A percentile compares a stretch with the other conserved stretches of the same genome.
Conservation (phyloP, 2,797 vertebrate genomes). For the Tympanoctomys barrerae region DNA sequence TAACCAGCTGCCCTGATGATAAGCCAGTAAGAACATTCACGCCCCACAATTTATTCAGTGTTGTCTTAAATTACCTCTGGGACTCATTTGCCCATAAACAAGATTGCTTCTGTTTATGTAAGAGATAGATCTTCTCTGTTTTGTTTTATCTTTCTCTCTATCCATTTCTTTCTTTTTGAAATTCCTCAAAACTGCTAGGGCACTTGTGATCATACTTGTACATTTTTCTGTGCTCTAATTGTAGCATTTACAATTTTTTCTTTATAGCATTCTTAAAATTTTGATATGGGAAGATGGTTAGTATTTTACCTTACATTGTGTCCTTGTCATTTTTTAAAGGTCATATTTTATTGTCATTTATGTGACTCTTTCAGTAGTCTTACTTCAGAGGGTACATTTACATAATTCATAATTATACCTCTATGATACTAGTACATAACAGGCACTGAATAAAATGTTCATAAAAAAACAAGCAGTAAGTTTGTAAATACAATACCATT, state of each 20-base stretch:
- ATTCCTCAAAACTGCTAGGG: background rate
- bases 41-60: background rate
- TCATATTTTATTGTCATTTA: background rate
- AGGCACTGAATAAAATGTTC: background rate
- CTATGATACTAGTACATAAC: background rate
- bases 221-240: background rate
- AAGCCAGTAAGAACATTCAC: background rate
- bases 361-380: background rate
- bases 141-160: background rate
- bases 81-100: background rate
- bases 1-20: background rate
- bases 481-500: background rate
- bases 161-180: background rate
- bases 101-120: background rate
- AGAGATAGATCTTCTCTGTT: background rate
- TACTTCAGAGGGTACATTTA: background rate
- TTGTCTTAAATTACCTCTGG: background rate
- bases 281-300: background rate
- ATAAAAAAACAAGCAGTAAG: background rate
- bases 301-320: background rate
- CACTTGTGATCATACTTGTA: background rate
- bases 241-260: background rate
- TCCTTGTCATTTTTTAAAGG: background rate
- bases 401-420: background rate
- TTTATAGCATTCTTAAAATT: background rate